Evolutionary conservation across 2,888 invertebrate species (phyloP).

Genomic region (Lomographa bimaculata): DNA sequence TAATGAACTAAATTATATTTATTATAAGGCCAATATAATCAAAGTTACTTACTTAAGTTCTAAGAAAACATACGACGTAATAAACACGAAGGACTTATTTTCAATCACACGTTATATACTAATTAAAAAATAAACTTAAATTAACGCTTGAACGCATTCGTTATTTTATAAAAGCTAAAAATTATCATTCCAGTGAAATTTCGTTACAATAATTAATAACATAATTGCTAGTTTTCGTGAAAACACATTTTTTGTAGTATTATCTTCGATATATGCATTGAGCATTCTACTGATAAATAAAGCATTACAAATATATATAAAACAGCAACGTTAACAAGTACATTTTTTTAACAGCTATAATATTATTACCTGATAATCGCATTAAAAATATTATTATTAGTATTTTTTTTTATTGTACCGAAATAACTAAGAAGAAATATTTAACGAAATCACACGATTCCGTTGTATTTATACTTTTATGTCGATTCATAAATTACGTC

Average conservation of each 20-base stretch:
- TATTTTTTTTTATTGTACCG: no score
- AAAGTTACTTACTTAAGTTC: conserved; percentile 18
- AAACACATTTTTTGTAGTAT: conserved; percentile 1
- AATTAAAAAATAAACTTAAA: not conserved
- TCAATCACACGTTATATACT: conserved; percentile 12
- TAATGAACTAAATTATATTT: conserved; percentile 26
- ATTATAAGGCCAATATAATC: conserved; percentile 48
- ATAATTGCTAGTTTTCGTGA: conserved; percentile 1
- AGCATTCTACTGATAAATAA: conserved; percentile 26
- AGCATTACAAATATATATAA: conserved; percentile 3
- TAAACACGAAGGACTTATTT: no score
- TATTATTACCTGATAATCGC: not conserved
- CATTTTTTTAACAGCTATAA: not conserved
- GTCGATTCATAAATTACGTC: no score
- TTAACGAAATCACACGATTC: no score
- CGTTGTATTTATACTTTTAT: no score
- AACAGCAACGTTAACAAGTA: not conserved
- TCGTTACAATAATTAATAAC: conserved; percentile 16
- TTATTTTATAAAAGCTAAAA: conserved; percentile 24
- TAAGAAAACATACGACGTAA: conserved; percentile 15
- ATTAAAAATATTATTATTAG: no score
- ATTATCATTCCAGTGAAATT: conserved; percentile 19
- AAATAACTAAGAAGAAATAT: no score
- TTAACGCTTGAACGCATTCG: not conserved
- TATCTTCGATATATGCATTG: conserved; percentile 25